Base-by-base conservation (phyloP, 2,888 invertebrate species). In the Ypsolopha sequella region DNA sequence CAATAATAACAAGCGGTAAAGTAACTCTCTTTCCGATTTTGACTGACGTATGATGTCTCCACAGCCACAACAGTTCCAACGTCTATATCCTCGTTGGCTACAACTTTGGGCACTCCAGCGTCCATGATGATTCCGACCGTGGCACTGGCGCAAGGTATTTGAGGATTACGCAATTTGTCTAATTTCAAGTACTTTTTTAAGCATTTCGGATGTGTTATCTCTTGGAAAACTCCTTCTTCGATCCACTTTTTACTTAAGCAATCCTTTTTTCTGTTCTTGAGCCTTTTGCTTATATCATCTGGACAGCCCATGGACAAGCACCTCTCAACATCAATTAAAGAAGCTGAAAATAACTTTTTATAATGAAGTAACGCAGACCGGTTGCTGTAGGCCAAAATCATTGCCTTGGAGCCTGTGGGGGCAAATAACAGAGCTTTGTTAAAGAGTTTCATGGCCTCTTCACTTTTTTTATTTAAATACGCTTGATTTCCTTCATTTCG, bases 381-480 rank as follows among this genome's bases (percentile, higher is more conserved):
- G 38, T 65, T 64, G 49, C 63, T 61, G 43, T 60, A 63, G 1
- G 62, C 68, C 7, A 64, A 48, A 51, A 55, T 55, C 55, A 67
- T 53, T 7, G 57, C 55, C 14, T 36, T 51, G 0, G 68, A 63
- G 41, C 58, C 44, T 6, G 56, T 55, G 3, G 68, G 68, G 6
- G 70, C 68, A 48, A 38, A 57, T 34, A 59, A 39, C 1, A 68
- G 49, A 1, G 68, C 66, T 52, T 54, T 55, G 43, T 69, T 68
- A 48, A 67, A 69, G 9, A 11, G 41, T 7, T 52, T 7, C 0
- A 64, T 34, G 2, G 65, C 60, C 24, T 50, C 36, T 1, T 54
- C 50, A 36, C 54, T 53, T 6, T 54, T 47, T 8, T 53, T 56
- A 4, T 3, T 38, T 34, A 47, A 36, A 41, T 55, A 61, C 2